Evolutionary conservation across 2,113 vertebrate species (phyloP), one percentile per base, ranked within the genome.

Genomic region (Oxygymnocypris stewartii): DNA sequence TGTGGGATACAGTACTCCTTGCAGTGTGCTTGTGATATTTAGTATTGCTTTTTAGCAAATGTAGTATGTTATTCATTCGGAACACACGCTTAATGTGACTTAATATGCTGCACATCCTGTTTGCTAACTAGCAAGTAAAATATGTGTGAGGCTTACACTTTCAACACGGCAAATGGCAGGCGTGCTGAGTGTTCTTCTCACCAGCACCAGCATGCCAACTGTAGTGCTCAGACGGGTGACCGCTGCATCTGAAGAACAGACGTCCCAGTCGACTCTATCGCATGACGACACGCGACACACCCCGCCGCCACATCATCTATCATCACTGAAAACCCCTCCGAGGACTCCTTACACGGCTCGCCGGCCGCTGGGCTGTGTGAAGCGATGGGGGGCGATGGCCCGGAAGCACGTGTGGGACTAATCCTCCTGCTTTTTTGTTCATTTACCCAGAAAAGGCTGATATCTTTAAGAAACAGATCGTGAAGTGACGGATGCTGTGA

Each of bases 391-490:
- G 18, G 25, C 23, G 20, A 73, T 57, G 28, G 82, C 73, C 71
- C 23, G 83, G 87, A 76, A 84, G 87, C 89, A 89, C 91, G 85
- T 89, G 84, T 86, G 65, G 87, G 89, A 88, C 88, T 94, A 92
- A 94, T 94, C 90, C 90, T 79, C 80, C 87, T 86, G 88, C 92
- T 92, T 94, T 92, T 93, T 92, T 92, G 89, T 91, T 90, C 90
- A 88, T 86, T 84, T 86, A 35, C 76, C 87, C 51, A 65, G 71
- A 74, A 85, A 84, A 88, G 86, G 81, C 51, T 88, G 91, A 92
- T 94, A 94, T 95, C 94, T 93, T 93, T 90, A 92, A 94, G 92
- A 94, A 94, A 93, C 93, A 94, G 93, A 94, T 95, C 90, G 89
- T 92, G 92, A 93, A 92, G 91, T 92, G 90, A 91, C 87, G 84